Base-by-base conservation (phyloP, 1,140 invertebrate species). In the Dendrolimus punctatus region DNA sequence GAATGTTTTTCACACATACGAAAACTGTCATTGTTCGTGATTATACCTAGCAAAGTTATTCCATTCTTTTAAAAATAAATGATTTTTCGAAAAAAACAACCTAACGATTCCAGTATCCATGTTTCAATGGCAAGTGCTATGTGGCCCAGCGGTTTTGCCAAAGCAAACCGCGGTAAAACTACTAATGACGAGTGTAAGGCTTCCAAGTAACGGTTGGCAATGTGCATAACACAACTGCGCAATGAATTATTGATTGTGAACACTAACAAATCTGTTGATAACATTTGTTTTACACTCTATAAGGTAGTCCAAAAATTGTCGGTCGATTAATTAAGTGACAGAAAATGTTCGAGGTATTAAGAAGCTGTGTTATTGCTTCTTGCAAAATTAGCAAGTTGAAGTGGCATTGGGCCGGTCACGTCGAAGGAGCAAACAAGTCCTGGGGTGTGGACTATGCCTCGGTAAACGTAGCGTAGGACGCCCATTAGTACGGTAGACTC, bases 141-240 rank as follows among this genome's bases (percentile, higher is more conserved):
- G 75, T 77, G 66, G 71, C 71, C 61, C 79, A 85, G 73, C 79
- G 79, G 78, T 85, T 85, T 81, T 82, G 81, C 81, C 79, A 85
- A 82, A 85, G 81, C 74, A 48, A 60, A 56, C 69, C 74, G 76
- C 79, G 76, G 64, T 60, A 62, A 68, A 77, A 85, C 72, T 82
- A 85, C 81, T 81, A 85, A 85, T 85, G 81, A 82, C 76, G 66
- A 62, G 57, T 68, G 68, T 76, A 71, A 79, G 79, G 65, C 76
- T 82, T 82, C 79, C 76, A 78, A 85, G 77, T 80, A 85, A 82
- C 77, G 76, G 77, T 74, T 54, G 61, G 23, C 66, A 70, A 68
- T 78, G 73, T 68, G 76, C 76, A 81, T 81, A 80, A 84, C 74
- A 79, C 67, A 62, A 58, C 52, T 66, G 55, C 58, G 64, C 66